A percentile compares a stretch with the other conserved stretches of the same genome.
These are phyloP conservation scores for Monochamus saltuarius DNA, from an alignment of 1,140 invertebrate species.

Conservation along the genomic window DNA sequence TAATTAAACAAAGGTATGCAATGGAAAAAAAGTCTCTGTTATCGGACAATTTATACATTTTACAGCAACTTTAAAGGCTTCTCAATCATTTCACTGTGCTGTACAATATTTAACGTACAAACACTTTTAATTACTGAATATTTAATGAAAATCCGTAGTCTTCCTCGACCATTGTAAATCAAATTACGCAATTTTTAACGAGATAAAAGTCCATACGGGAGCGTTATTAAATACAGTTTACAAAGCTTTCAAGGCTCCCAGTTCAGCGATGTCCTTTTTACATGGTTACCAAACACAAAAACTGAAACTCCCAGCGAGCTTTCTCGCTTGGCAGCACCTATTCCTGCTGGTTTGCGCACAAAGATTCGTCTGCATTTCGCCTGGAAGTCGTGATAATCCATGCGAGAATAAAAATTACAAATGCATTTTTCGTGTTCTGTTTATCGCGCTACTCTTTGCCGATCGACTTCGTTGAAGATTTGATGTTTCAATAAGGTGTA, in stretches of 20 bases:
- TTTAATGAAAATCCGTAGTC: conserved; percentile 1
- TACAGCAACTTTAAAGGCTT: too few species aligned
- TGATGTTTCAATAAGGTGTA: conserved; percentile 28
- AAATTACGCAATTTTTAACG: conserved; percentile 30
- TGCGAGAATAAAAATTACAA: conserved; percentile 29
- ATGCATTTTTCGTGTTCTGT: conserved; percentile 29
- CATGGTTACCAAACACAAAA: conserved; percentile 22
- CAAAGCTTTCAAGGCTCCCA: conserved; percentile 23
- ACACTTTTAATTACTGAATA: conserved; percentile 16
- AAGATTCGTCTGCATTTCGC: conserved; percentile 19
- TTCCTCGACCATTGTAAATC: conserved; percentile 21
- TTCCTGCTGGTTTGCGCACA: conserved; percentile 17
- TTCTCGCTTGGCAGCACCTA: conserved; percentile 19
- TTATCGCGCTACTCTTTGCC: conserved; percentile 18
- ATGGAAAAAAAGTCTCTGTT: too few species aligned
- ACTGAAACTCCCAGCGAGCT: conserved; percentile 21
- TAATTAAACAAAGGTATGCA: too few species aligned
- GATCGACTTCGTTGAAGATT: conserved; percentile 6
- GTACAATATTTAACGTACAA: conserved; percentile 4
- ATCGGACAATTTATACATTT: too few species aligned
- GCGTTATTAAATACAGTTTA: conserved; percentile 31
- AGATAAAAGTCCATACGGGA: conserved; percentile 28
- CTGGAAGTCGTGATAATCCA: conserved; percentile 21
- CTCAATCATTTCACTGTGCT: conserved; percentile 12
- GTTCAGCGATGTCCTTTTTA: conserved; percentile 29